phyloP scores from a whole-genome alignment of 2,888 invertebrate species.

The Megaustenia siamemsis region DNA sequence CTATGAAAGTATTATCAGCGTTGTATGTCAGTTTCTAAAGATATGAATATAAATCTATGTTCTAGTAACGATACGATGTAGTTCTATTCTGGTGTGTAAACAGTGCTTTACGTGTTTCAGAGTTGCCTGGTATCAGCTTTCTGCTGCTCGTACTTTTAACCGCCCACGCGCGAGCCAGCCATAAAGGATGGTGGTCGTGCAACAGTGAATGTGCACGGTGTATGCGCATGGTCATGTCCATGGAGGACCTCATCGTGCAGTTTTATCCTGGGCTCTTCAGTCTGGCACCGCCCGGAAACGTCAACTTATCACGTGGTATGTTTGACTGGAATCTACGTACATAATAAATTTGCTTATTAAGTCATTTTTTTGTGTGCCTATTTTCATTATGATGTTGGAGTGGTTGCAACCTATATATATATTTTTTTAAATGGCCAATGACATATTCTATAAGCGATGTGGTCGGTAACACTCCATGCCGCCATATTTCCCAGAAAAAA shows the following conservation, averaged over 20 bases:
- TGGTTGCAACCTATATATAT: no score
- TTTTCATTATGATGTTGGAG: no score
- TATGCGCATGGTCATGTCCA: slow-evolving; percentile 55
- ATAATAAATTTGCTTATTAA: no score
- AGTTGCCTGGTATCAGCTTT: neutral
- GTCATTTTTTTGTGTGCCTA: no score
- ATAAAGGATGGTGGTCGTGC: slow-evolving; percentile 57
- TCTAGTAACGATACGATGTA: neutral
- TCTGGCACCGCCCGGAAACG: slow-evolving; percentile 49
- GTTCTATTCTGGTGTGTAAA: neutral
- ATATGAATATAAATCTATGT: no score
- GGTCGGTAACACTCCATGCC: no score
- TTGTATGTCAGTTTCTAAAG: no score
- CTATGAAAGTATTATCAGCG: no score
- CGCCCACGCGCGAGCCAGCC: slow-evolving; percentile 1
- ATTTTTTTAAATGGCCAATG: no score
- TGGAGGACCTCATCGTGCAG: slow-evolving; percentile 55
- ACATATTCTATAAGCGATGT: no score
- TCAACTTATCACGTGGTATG: slow-evolving; percentile 6
- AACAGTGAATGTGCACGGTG: slow-evolving; percentile 56
- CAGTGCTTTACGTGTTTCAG: neutral
- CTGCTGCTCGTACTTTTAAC: neutral
- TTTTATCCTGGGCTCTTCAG: slow-evolving; percentile 60
- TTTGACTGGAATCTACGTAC: no score
- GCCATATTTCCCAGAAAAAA: no score